A percentile compares a stretch with the other conserved stretches of the same genome.
These are phyloP conservation scores for Ephestia elutella DNA, from an alignment of 1,140 invertebrate genomes.

Conservation along the genomic window DNA sequence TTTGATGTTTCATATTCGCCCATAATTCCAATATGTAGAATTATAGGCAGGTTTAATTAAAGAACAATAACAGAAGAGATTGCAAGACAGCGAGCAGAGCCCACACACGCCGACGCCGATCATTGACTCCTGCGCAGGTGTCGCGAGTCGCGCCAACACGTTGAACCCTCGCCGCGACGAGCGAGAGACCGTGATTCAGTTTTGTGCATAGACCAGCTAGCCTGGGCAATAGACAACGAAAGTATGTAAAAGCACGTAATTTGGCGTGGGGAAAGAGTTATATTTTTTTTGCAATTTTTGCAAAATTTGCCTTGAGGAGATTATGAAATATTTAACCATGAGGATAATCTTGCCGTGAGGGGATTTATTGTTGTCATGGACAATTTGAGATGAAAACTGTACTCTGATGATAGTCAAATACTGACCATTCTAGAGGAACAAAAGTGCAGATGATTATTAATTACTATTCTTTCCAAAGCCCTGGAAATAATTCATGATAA, in stretches of 20 bases:
- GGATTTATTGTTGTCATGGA: too few relatives aligned
- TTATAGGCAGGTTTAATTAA: not conserved
- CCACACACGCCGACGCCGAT: not conserved
- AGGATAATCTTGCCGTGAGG: too few relatives aligned
- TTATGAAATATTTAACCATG: too few relatives aligned
- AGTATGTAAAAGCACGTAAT: not conserved
- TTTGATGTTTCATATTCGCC: not conserved
- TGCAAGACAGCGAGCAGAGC: not conserved
- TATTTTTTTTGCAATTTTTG: too few relatives aligned
- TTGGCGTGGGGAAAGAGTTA: not conserved
- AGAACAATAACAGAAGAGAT: constrained; percentile 5
- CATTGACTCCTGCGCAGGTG: constrained; percentile 4
- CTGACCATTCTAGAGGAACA: too few relatives aligned
- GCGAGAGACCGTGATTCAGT: not conserved
- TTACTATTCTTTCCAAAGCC: too few relatives aligned
- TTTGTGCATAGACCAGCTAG: not conserved
- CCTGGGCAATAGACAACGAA: not conserved
- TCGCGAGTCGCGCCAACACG: constrained; percentile 1
- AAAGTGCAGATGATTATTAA: too few relatives aligned
- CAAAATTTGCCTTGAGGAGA: too few relatives aligned
- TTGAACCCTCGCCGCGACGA: not conserved
- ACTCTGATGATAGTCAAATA: too few relatives aligned
- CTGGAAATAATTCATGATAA: too few relatives aligned
- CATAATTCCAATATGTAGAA: not conserved
- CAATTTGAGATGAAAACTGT: too few relatives aligned